These are phyloP conservation scores for Uloborus plumipes DNA, from an alignment of 2,888 invertebrate species.

Conservation along the genomic window DNA sequence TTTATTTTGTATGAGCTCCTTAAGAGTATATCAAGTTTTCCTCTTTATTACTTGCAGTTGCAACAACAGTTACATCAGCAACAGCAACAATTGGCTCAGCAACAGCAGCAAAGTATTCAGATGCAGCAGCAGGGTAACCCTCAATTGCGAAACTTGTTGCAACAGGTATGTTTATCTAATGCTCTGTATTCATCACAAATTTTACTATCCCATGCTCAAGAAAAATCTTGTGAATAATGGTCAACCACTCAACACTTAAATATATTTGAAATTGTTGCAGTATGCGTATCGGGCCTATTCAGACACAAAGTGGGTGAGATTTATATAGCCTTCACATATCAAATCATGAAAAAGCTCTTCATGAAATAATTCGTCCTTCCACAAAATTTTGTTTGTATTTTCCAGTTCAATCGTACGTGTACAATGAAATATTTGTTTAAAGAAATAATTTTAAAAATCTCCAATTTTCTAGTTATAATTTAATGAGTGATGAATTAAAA, in stretches of 20 bases:
- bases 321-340: too few relatives aligned
- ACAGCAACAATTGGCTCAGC: conserved; percentile 57
- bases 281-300: too few relatives aligned
- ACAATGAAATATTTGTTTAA: too few relatives aligned
- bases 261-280: too few relatives aligned
- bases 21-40: not conserved
- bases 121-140: conserved; percentile 73
- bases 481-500: too few relatives aligned
- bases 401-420: too few relatives aligned
- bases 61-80: conserved; percentile 59
- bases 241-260: not conserved
- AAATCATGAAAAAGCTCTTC: too few relatives aligned
- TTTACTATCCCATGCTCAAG: not conserved
- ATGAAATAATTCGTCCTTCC: too few relatives aligned
- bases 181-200: not conserved
- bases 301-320: too few relatives aligned
- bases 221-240: not conserved
- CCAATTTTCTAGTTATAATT: too few relatives aligned
- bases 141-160: conserved; percentile 65
- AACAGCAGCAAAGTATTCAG: conserved; percentile 72
- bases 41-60: conserved; percentile 12
- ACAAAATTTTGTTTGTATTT: too few relatives aligned
- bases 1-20: not conserved
- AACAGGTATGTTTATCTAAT: conserved; percentile 41
- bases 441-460: too few relatives aligned